Conservation (phyloP, 2,797 vertebrate genomes). For the Limnodromus scolopaceus region DNA sequence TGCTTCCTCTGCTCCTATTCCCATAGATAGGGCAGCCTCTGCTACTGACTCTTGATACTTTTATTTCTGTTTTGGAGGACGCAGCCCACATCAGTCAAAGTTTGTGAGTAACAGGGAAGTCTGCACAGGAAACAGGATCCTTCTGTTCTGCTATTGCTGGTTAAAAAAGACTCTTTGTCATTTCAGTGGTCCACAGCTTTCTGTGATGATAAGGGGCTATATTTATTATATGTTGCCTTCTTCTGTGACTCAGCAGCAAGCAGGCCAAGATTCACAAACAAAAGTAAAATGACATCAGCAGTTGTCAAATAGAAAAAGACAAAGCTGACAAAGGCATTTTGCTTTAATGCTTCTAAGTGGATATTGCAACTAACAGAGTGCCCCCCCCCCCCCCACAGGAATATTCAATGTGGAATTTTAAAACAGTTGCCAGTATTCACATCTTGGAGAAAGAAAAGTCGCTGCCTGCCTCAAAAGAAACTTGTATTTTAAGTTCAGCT, state of each 20-base stretch:
- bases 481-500: neutral
- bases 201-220: neutral
- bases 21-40: neutral
- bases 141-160: neutral
- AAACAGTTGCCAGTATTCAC: neutral
- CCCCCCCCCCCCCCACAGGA: too few species aligned
- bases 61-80: neutral
- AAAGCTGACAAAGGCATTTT: neutral
- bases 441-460: neutral
- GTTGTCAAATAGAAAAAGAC: neutral
- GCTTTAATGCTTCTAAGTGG: neutral
- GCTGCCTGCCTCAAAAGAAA: neutral
- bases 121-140: neutral
- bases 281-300: neutral
- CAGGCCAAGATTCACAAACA: neutral
- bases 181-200: neutral
- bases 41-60: neutral
- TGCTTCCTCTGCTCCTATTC: neutral
- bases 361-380: neutral
- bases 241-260: conserved; percentile 14
- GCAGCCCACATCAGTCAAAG: neutral
- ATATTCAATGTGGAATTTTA: neutral
- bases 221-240: neutral
- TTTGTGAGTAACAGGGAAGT: neutral
- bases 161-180: neutral